Conservation (phyloP, 2,888 invertebrate species). For the Heteromurus nitidus region DNA sequence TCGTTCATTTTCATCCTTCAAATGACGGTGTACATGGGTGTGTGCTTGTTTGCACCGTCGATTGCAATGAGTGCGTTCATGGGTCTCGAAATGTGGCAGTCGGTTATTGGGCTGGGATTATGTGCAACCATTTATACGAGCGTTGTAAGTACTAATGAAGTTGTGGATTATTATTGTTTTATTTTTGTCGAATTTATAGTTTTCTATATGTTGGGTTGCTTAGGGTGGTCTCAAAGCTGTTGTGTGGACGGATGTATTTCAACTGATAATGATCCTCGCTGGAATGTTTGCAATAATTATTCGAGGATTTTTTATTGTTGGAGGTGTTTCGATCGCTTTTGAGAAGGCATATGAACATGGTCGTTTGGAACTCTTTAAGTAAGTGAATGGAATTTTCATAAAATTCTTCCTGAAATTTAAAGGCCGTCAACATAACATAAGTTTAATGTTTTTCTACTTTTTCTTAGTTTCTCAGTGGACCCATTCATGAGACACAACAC, state of each 20-base stretch:
- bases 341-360: conserved; percentile 58
- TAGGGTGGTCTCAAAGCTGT: conserved; percentile 87
- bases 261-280: conserved; percentile 85
- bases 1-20: conserved; percentile 70
- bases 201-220: not conserved
- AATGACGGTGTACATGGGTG: conserved; percentile 71
- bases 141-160: conserved; percentile 63
- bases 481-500: conserved; percentile 72
- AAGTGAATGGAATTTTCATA: not conserved
- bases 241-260: conserved; percentile 85
- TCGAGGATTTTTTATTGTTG: conserved; percentile 66
- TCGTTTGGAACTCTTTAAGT: conserved; percentile 63
- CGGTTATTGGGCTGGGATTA: conserved; percentile 70
- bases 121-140: conserved; percentile 73
- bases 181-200: conserved; percentile 6
- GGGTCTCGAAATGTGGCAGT: conserved; percentile 69
- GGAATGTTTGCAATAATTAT: conserved; percentile 65
- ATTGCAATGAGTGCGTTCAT: conserved; percentile 74
- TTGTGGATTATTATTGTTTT: not conserved
- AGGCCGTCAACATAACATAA: not conserved
- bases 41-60: conserved; percentile 74
- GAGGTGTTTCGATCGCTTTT: conserved; percentile 67
- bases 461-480: conserved; percentile 68
- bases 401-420: not conserved
- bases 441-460: not conserved